Evolutionary conservation across 2,113 vertebrate genomes (phyloP), one percentile per base, ranked within the genome.

Genomic region (Hipposideros armiger): DNA sequence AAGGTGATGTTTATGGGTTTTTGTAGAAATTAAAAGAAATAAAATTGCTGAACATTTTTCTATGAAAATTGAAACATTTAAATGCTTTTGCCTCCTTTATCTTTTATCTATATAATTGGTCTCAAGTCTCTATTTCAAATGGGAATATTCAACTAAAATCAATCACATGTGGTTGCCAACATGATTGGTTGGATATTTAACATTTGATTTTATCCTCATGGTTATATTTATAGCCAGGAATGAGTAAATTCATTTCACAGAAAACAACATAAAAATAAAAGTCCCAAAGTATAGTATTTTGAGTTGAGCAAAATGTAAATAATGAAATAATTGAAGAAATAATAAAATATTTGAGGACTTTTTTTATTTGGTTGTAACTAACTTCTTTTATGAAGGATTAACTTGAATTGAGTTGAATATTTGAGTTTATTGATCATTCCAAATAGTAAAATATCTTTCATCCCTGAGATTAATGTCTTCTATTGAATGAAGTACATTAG

Each of bases 21-120:
- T 88, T 90, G 32, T 52, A 82, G n/a, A 92, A 45, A 93, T 90
- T 45, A 85, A 42, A 81, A 83, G 76, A 60, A 96, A 64, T 78
- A 56, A 82, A 74, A 85, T 60, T 66, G 8, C 60, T 66, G 28
- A 64, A 87, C 62, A 90, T 76, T 10, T 26, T 91, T 74, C 15
- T 8, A 24, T 88, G 83, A 66, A 77, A 91, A 89, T 42, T 60
- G n/a, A 86, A 91, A 28, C 22, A 64, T 91, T 81, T 52, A 20
- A 62, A 54, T 81, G 1, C 10, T 87, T 91, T 94, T 91, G 4
- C 24, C 28, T 78, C 36, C 58, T 70, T 83, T 84, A 22, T 50
- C 30, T 90, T 89, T 85, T 62, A 54, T 76, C 30, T 64, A 3
- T 77, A 17, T 47, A 93, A 40, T 36, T 96, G 42, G 6, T 76